Evolutionary conservation across 2,113 vertebrate species (phyloP), one percentile per base, ranked within the genome.

Genomic region (Pomatorhinus ruficollis): DNA sequence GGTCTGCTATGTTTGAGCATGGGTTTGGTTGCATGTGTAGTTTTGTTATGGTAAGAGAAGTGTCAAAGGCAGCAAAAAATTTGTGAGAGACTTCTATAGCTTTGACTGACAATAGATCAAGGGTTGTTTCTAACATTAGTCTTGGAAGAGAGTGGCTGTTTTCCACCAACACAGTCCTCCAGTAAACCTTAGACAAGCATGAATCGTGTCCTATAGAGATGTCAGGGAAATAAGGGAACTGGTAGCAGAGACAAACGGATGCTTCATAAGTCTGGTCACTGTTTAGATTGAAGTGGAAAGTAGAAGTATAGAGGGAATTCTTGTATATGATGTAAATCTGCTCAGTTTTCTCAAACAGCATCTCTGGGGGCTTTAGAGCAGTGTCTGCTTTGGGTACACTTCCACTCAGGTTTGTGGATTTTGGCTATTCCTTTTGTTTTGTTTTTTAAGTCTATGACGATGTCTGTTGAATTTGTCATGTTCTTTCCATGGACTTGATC

Each of bases 101-200:
- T 75, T 75, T 77, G 65, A 31, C 39, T 78, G 54, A 50, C 50
- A 78, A 10, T 27, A 72, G 57, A 56, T 87, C 54, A 74, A 87
- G 63, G 44, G 59, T 83, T 71, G n/a, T 91, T 96, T 91, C 44
- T 87, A 86, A 94, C 7, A 6, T 90, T 91, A 88, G n/a, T 71
- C 45, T 90, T 82, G 40, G 42, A 86, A 83, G 24, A 75, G 11
- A 19, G 25, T 61, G 44, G 10, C 56, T 87, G 39, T 63, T 71
- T 95, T 70, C 30, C 47, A 78, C 52, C 75, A 83, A 5, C 39
- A 72, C 22, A 47, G 12, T 66, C 49, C 19, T 60, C 17, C 47
- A 69, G n/a, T 76, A 49, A 59, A 68, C 0, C 1, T 66, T 70
- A 57, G 60, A 79, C 18, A 71, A 50, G 42, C 28, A n/a, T 33